Base-by-base conservation (phyloP, 2,113 vertebrate genomes). In the Seriola quinqueradiata region DNA sequence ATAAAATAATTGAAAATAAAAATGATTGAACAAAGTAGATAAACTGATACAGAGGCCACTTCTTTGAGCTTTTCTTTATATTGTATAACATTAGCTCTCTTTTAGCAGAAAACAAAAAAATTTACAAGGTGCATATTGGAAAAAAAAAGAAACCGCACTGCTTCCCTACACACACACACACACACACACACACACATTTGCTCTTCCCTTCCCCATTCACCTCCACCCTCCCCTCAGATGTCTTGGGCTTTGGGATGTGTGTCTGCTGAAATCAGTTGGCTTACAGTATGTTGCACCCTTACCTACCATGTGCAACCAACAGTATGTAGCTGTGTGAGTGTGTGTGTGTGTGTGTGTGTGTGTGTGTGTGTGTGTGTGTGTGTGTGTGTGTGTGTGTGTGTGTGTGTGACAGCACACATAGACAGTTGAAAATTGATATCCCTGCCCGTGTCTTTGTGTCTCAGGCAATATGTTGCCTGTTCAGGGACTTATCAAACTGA, bases 391-490 rank as follows among this genome's bases (percentile, higher is more conserved):
- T 36, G 58, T 71, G 94, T 54, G 19, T 46, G 60, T 12, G 60
- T 5, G 34, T 19, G 8, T 80, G 61, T 85, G 95, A 95, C 93
- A 83, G 92, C 90, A 95, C 93, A 70, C 60, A 57, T 8, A 68
- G 75, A 95, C 95, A 95, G 95, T 90, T 70, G 92, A 96, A 97
- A 97, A 97, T 95, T 96, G 96, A 98, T 97, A 96, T 95, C 95
- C 95, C 94, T 94, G 92, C 94, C 94, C 92, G 88, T 96, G 96
- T 92, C 94, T 94, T 72, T 83, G 70, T 19, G 94, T 96, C 96
- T 96, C 95, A 96, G 96, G 95, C 97, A 98, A 96, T 97, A 97
- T 96, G 96, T 97, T 97, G 95, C 95, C 96, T 97, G 81, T 97
- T 97, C 96, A 95, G 95, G 94, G 95, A 94, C 95, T 96, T 96